Evolutionary conservation across 2,888 invertebrate genomes (phyloP).

Genomic region (Apoda limacodes): DNA sequence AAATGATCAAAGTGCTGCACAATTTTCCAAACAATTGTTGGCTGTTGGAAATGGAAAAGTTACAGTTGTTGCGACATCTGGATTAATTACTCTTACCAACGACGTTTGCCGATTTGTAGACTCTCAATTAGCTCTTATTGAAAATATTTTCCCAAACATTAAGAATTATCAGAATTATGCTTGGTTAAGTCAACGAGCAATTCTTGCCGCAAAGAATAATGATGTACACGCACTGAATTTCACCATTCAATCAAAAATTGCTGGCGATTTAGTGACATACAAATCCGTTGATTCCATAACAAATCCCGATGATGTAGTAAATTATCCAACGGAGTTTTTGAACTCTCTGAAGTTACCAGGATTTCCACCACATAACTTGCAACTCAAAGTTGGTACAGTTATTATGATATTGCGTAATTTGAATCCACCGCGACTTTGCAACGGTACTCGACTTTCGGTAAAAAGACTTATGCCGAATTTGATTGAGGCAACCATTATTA

Average conservation of each 20-base stretch:
- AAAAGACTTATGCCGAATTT: too few species aligned
- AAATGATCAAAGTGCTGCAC: slow-evolving; percentile 20
- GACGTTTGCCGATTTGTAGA: too few species aligned
- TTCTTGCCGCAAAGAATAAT: slow-evolving; percentile 16
- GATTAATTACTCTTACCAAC: too few species aligned
- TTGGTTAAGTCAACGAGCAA: slow-evolving; percentile 17
- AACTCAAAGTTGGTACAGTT: slow-evolving; percentile 21
- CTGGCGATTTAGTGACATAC: too few species aligned
- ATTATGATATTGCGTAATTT: slow-evolving; percentile 22
- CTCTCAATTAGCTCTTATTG: slow-evolving; percentile 4
- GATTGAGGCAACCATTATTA: too few species aligned
- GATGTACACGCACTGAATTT: slow-evolving; percentile 16
- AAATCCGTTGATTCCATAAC: slow-evolving; percentile 18
- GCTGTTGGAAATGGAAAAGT: slow-evolving; percentile 13
- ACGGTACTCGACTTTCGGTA: too few species aligned
- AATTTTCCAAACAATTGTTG: slow-evolving; percentile 19
- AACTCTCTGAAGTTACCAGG: too few species aligned
- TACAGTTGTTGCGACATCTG: too few species aligned
- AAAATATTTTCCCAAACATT: slow-evolving; percentile 15
- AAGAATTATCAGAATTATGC: too few species aligned
- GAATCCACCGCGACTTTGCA: slow-evolving; percentile 21
- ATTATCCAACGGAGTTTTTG: too few species aligned
- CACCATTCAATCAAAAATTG: slow-evolving; percentile 18
- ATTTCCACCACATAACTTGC: too few species aligned
- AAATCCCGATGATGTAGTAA: too few species aligned